Evolutionary conservation across 2,113 vertebrate genomes (phyloP), one percentile per base, ranked within the genome.

Genomic region (Rhadina sibilatrix): DNA sequence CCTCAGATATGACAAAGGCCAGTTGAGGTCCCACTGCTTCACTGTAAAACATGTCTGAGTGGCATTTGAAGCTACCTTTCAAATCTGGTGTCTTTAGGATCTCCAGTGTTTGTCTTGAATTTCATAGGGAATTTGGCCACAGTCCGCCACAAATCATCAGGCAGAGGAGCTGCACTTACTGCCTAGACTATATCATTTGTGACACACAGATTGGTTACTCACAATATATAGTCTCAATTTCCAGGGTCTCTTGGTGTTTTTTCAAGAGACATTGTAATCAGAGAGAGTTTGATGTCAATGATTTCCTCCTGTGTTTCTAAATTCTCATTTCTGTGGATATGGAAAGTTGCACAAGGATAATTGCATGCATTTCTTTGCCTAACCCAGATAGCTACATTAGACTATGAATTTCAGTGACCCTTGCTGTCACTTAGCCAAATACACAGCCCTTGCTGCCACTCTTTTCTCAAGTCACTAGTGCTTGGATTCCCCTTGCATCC

Each of bases 231-330:
- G 8, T 27, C 9, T 31, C 5, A 0, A 1, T 42, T 93, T 81
- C 37, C 35, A 59, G 35, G 23, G 3, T 49, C 6, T 50, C 9
- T 28, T 3, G 0, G 15, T 52, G 12, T 0, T 69, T 61, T 74
- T 35, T 56, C 30, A 49, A 31, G 5, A 0, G 1, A 23, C 15
- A 22, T 50, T 72, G 53, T 33, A 56, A 59, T 25, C 6, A 9
- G 52, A 60, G 21, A 49, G 12, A 56, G 4, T 84, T 38, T 42
- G 8, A 52, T 20, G 22, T 40, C 47, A 71, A 0, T 53, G 13
- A 28, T 7, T 1, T 74, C 15, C 9, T 50, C 14, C 46, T 1
- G 0, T 20, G 10, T 49, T 72, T 65, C 40, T 61, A 44, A 61
- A 46, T 42, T 80, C 38, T 88, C 15, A 19, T 53, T 53, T 81